A percentile compares a stretch with the other conserved stretches of the same genome.
These are phyloP conservation scores for Synanthedon andrenaeformis DNA, from an alignment of 2,888 invertebrate species.

Conservation along the genomic window DNA sequence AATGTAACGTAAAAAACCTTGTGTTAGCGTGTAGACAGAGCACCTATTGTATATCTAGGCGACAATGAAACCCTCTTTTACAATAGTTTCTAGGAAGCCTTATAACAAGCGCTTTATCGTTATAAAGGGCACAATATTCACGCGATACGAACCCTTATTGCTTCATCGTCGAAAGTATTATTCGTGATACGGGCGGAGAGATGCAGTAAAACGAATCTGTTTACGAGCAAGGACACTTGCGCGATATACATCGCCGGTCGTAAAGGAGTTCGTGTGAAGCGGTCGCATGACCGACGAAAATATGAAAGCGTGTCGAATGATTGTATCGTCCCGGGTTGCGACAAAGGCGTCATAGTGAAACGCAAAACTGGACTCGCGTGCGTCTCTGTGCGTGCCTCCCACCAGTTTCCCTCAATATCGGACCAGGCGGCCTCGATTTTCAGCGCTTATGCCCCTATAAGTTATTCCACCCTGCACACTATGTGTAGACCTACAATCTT, in stretches of 20 bases:
- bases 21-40: constrained; percentile 21
- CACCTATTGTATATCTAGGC: constrained; percentile 22
- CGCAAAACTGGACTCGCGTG: constrained; percentile 51
- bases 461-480: constrained; percentile 56
- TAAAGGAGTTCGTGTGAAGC: constrained; percentile 3
- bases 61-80: constrained; percentile 35
- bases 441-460: constrained; percentile 52
- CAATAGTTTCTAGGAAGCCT: constrained; percentile 42
- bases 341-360: constrained; percentile 9
- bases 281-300: constrained; percentile 11
- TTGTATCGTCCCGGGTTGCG: constrained; percentile 10
- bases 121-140: constrained; percentile 9
- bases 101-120: constrained; percentile 24
- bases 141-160: constrained; percentile 23
- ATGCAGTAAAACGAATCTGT: constrained; percentile 16
- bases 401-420: constrained; percentile 56
- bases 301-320: constrained; percentile 12
- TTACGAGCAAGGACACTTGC: constrained; percentile 3
- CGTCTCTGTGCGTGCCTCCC: constrained; percentile 54
- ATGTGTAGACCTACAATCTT: constrained; percentile 13
- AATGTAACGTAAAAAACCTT: constrained; percentile 1
- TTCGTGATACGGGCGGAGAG: constrained; percentile 10
- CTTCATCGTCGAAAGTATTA: constrained; percentile 20
- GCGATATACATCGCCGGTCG: constrained; percentile 15
- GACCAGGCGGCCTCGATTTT: constrained; percentile 60